Base-by-base conservation (phyloP, 2,888 invertebrate genomes). In the Spicauda simplicius region DNA sequence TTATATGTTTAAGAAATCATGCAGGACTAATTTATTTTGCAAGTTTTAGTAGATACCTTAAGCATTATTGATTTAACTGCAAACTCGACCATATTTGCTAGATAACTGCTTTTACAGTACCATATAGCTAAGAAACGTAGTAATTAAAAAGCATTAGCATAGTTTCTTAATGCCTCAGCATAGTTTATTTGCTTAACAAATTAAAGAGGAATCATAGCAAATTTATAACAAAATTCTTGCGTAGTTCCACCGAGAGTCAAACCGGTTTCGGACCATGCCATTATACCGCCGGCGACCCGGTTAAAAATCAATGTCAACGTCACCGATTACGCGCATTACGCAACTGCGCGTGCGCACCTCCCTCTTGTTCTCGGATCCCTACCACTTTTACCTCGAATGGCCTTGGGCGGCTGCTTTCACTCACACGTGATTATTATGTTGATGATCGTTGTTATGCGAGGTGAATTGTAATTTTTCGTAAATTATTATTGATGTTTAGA, bases 321-420 rank as follows among this genome's bases (percentile, higher is more conserved):
- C 73, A 74, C 72, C 69, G 76, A 72, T 80, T 81, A 81, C 78
- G 76, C 56, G 66, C 18, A 30, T 65, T 53, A 59, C 69, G 74
- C 84, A 84, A 79, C 83, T 83, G 69, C 80, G 82, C 80, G 78
- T 78, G 79, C 82, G 79, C 81, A 77, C 68, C 76, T 74, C 65
- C 69, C 64, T 56, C 68, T 52, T 69, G 68, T 57, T 66, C 60
- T 61, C 45, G 33, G 33, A 54, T 61, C 58, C 64, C 64, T 53
- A 41, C 64, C 16, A 58, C 58, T 64, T 64, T 65, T 53, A 52
- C 58, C 33, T 52, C 30, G 63, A 53, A 53, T 73, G 83, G 80
- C 83, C 85, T 82, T 80, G 79, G 69, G 41, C 11, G 30, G 25
- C 69, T 80, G 80, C 85, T 82, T 83, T 82, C 81, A 73, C 77